These are phyloP conservation scores for Petrolisthes cinctipes DNA, from an alignment of 2,888 invertebrate species.

Conservation along the genomic window DNA sequence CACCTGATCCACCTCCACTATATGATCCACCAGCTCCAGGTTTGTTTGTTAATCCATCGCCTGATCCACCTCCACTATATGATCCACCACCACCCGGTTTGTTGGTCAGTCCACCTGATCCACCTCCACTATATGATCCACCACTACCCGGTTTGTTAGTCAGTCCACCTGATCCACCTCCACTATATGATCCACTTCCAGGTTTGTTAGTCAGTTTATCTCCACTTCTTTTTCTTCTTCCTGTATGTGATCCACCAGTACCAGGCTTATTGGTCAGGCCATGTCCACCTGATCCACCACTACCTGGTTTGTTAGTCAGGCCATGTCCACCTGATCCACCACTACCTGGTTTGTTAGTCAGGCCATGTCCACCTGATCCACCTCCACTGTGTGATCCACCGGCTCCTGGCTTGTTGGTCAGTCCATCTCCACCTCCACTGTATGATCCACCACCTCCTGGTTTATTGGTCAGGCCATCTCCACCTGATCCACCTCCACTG, in stretches of 20 bases:
- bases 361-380: neutral
- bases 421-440: neutral
- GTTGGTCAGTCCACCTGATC: neutral
- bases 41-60: neutral
- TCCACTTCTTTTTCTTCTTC: too few relatives aligned
- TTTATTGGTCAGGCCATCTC: neutral
- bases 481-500: neutral
- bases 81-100: too few relatives aligned
- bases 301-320: neutral
- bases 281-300: neutral
- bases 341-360: neutral
- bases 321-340: neutral
- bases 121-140: too few relatives aligned
- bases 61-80: too few relatives aligned
- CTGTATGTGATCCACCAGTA: neutral
- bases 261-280: neutral
- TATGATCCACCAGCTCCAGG: too few relatives aligned
- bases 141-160: too few relatives aligned
- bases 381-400: too few relatives aligned
- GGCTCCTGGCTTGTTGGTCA: neutral
- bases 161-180: neutral
- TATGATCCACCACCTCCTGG: neutral
- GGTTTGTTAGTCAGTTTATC: neutral
- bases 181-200: neutral
- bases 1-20: too few relatives aligned